Base-by-base conservation (phyloP, 2,797 vertebrate genomes). In the Coilia nasus region DNA sequence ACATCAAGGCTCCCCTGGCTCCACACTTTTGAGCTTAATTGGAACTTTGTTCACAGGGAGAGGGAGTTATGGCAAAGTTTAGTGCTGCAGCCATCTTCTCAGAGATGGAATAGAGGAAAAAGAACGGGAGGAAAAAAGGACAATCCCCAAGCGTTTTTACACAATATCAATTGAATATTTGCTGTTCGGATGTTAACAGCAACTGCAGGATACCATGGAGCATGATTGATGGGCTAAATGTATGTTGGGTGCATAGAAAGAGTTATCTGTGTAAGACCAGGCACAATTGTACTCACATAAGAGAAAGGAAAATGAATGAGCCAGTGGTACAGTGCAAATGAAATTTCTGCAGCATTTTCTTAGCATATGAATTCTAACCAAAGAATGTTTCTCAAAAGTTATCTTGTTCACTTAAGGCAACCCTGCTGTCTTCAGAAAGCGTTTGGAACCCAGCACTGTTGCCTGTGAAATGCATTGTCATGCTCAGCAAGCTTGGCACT, bases 1-100 rank as follows among this genome's bases (percentile, higher is more conserved):
- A 83, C 85, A 87, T 87, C 83, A 88, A 83, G 85, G 87, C 83
- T 86, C 80, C 80, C 81, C 80, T 15, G 9, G 9, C 60, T 60
- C 64, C 50, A 28, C 60, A 82, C 56, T 82, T 85, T 84, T 62
- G 67, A 81, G 25, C 50, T n/a, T 82, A 88, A 88, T 86, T 85
- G 83, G 62, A 71, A 88, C 81, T 84, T 82, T 80, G 50, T 85
- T 83, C 57, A 75, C 44, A 4, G 56, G 44, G 78, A 28, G 28
- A 56, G 81, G 28, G 57, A 81, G 35, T 54, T 83, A 75, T 75
- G 67, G 62, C 9, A 23, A 46, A 75, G 50, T 57, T 84, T 67
- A 56, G 47, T 75, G 46, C 54, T 28, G n/a, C 23, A 23, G 14
- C 28, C 19, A 59, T 10, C 28, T 57, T 56, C 19, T 21, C 41